phyloP scores from a whole-genome alignment of 2,888 invertebrate species.

The Latheticus oryzae region DNA sequence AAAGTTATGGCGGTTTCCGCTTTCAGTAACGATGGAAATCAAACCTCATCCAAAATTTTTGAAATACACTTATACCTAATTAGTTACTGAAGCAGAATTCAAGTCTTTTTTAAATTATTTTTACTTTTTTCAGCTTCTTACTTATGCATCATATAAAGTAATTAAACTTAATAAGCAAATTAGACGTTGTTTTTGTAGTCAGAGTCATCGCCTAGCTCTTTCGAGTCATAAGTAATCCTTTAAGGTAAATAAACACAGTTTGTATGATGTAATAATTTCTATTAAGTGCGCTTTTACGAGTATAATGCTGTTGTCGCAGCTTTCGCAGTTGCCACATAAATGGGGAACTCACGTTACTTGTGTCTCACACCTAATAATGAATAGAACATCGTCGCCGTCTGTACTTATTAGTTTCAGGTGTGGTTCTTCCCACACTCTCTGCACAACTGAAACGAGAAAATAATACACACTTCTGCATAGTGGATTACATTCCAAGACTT shows the following conservation, averaged over 20 bases:
- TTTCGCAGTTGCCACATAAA: constrained; percentile 37
- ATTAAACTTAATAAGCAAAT: constrained; percentile 19
- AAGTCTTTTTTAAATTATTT: too few relatives aligned
- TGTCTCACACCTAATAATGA: constrained; percentile 44
- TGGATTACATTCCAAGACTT: constrained; percentile 17
- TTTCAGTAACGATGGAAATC: neutral
- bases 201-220: constrained; percentile 8
- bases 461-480: constrained; percentile 24
- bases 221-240: constrained; percentile 33
- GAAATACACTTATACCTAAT: too few relatives aligned
- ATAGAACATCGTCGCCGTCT: constrained; percentile 42
- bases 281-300: constrained; percentile 40
- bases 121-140: too few relatives aligned
- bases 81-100: too few relatives aligned
- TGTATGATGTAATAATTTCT: constrained; percentile 40
- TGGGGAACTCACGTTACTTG: constrained; percentile 42
- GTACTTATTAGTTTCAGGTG: constrained; percentile 45
- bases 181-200: neutral
- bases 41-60: too few relatives aligned
- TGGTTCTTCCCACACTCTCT: constrained; percentile 34
- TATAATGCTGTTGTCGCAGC: constrained; percentile 40
- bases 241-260: constrained; percentile 37
- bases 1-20: neutral
- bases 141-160: constrained; percentile 8
- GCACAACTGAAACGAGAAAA: constrained; percentile 25